Conservation (phyloP, 2,797 vertebrate genomes). For the Antennarius maculatus region DNA sequence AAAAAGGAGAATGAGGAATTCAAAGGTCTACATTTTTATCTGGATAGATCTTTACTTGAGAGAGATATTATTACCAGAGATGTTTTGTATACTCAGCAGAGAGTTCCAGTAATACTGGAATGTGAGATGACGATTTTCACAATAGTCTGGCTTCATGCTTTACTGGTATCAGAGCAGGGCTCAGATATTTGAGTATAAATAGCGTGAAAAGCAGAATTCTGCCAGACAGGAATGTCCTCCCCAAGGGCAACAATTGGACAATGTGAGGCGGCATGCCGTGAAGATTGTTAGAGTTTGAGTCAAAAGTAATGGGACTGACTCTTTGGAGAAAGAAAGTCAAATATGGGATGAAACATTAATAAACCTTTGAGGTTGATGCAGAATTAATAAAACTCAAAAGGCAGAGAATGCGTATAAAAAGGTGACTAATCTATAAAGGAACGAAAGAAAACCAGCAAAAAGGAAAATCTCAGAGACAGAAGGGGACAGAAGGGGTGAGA, state of each 20-base stretch:
- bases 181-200: conserved; percentile 71
- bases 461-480: conserved; percentile 25
- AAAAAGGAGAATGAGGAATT: background rate
- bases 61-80: conserved; percentile 13
- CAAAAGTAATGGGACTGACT: conserved; percentile 46
- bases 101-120: conserved; percentile 12
- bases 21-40: conserved; percentile 1
- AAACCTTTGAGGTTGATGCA: conserved; percentile 21
- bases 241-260: conserved; percentile 75
- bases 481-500: conserved; percentile 27
- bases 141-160: conserved; percentile 36
- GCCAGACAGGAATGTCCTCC: conserved; percentile 79
- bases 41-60: conserved; percentile 13
- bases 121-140: conserved; percentile 35
- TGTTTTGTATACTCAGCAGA: background rate
- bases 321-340: conserved; percentile 21
- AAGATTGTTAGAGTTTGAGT: conserved; percentile 64
- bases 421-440: background rate
- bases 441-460: background rate
- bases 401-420: background rate
- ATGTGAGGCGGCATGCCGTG: conserved; percentile 59
- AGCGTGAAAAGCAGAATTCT: conserved; percentile 69
- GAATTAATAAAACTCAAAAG: conserved; percentile 11
- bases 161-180: conserved; percentile 37
- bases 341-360: conserved; percentile 10